A percentile compares a stretch with the other conserved stretches of the same genome.
Evolutionary conservation across 2,113 vertebrate species (phyloP).

Genomic region (Tyto alba): DNA sequence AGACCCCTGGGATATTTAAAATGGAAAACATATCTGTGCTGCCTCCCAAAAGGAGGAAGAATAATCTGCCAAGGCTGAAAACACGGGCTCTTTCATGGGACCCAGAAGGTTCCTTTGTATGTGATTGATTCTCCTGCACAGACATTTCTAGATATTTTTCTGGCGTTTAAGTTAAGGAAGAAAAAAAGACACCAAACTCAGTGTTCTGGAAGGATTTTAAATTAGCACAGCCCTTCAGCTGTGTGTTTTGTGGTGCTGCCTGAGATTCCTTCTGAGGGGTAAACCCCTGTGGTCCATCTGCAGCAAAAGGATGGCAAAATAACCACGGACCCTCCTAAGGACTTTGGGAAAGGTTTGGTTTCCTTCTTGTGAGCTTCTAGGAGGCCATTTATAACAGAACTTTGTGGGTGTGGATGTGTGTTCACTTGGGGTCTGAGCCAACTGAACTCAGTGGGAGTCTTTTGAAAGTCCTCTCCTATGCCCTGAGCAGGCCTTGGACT

Average conservation of each 20-base stretch:
- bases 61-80: conserved; percentile 17
- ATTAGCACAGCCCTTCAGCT: not conserved
- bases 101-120: conserved; percentile 2
- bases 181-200: not conserved
- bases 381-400: not conserved
- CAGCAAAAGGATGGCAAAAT: not conserved
- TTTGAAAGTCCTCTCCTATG: conserved; percentile 20
- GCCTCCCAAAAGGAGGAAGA: conserved; percentile 13
- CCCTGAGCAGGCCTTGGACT: not conserved
- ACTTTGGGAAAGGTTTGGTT: not conserved
- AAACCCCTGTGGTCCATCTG: not conserved
- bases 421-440: not conserved
- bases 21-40: conserved; percentile 37
- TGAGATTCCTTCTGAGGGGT: not conserved
- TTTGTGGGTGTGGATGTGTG: conserved; percentile 1
- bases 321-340: not conserved
- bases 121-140: conserved; percentile 19
- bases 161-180: not conserved
- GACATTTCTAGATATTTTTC: not conserved
- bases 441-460: not conserved
- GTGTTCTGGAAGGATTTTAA: not conserved
- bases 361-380: not conserved
- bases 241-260: not conserved
- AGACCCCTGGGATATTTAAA: not conserved
- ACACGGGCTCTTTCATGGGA: not conserved